Evolutionary conservation across 2,797 vertebrate genomes (phyloP).

Genomic region (Neoniphon sammara): DNA sequence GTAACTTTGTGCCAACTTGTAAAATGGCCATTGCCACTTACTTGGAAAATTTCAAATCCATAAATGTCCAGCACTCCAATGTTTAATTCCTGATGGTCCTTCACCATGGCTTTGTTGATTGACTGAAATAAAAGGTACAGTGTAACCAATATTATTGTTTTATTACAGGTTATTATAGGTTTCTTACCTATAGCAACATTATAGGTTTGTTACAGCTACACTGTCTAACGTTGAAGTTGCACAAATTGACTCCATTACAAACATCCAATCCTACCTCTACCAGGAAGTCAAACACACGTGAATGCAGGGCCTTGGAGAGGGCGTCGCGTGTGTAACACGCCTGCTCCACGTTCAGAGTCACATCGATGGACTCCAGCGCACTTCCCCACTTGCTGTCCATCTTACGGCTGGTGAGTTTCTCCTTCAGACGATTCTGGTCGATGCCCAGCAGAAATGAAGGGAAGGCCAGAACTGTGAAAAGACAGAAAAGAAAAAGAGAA

Average conservation of each 20-base stretch:
- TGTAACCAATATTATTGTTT: background rate
- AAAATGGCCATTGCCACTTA: constrained; percentile 70
- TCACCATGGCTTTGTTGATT: constrained; percentile 98
- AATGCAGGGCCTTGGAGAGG: constrained; percentile 93
- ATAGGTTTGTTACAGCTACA: background rate
- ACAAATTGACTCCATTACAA: background rate
- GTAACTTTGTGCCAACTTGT: constrained; percentile 16
- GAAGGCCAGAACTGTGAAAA: constrained; percentile 91
- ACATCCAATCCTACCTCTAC: constrained; percentile 88
- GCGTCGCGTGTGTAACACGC: constrained; percentile 97
- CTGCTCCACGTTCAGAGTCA: constrained; percentile 97
- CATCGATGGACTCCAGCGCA: constrained; percentile 93
- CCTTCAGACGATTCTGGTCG: constrained; percentile 91
- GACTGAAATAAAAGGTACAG: constrained; percentile 83
- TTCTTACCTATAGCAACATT: background rate
- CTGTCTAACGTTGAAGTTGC: background rate
- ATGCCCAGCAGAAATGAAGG: constrained; percentile 96
- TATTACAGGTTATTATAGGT: background rate
- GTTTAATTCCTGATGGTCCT: constrained; percentile 94
- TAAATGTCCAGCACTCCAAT: constrained; percentile 98
- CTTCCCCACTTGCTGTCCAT: constrained; percentile 99
- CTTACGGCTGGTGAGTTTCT: constrained; percentile 96
- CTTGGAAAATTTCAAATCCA: constrained; percentile 99
- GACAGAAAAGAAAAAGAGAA: background rate
- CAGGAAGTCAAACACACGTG: constrained; percentile 93